phyloP scores from a whole-genome alignment of 1,140 invertebrate species.

The Teleogryllus occipitalis region DNA sequence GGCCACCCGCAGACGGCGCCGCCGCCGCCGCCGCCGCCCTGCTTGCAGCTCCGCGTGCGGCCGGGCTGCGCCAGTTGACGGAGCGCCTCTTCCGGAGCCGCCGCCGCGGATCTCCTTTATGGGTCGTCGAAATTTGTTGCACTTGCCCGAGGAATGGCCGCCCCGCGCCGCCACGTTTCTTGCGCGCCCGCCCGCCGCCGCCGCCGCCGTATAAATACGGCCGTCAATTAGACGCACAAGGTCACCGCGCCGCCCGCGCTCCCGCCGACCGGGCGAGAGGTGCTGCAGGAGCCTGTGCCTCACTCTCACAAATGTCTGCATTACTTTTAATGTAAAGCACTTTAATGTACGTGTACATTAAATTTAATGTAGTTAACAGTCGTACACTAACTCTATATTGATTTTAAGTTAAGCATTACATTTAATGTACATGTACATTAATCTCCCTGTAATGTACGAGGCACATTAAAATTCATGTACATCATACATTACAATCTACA shows the following conservation, averaged over 20 bases:
- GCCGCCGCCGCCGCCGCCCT: neutral
- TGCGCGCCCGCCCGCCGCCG: neutral
- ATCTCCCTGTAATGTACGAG: too few species aligned
- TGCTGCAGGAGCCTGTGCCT: too few species aligned
- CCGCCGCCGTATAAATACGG: neutral
- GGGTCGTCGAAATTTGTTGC: neutral
- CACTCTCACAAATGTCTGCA: too few species aligned
- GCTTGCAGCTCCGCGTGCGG: neutral
- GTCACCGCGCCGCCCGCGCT: neutral
- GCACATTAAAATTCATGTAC: too few species aligned
- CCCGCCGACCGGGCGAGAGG: too few species aligned
- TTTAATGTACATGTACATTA: too few species aligned
- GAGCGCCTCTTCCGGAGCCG: neutral
- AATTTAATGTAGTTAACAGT: too few species aligned
- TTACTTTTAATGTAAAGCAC: too few species aligned
- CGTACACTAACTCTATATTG: too few species aligned
- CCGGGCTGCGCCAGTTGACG: neutral
- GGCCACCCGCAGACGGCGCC: neutral
- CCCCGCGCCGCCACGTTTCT: neutral
- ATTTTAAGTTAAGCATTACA: too few species aligned
- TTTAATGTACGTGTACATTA: too few species aligned
- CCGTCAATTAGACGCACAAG: conserved; percentile 3
- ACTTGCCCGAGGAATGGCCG: neutral
- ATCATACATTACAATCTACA: too few species aligned
- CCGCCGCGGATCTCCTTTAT: neutral